Evolutionary conservation across 2,888 invertebrate species (phyloP).

Genomic region (Euphydryas editha): DNA sequence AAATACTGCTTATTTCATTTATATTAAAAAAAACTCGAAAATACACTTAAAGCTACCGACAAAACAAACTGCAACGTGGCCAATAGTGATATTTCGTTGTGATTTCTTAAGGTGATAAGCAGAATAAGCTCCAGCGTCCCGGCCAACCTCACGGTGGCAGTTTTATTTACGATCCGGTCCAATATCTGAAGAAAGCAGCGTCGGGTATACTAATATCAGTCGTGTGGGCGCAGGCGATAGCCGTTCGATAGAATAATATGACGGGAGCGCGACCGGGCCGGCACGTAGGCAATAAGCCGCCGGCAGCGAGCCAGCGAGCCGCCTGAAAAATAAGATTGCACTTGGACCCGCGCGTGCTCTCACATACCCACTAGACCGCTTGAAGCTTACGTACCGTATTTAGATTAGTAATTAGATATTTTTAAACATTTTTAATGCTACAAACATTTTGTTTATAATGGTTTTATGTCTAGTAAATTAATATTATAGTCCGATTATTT

Average conservation of each 20-base stretch:
- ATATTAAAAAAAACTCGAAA: not conserved
- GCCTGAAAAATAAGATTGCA: slow-evolving; percentile 80
- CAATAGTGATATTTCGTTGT: slow-evolving; percentile 18
- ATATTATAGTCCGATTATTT: too few species aligned
- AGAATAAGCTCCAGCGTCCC: slow-evolving; percentile 46
- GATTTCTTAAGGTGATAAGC: slow-evolving; percentile 59
- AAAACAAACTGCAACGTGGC: slow-evolving; percentile 4
- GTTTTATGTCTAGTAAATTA: not conserved
- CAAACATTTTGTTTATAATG: not conserved
- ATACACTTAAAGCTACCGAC: not conserved
- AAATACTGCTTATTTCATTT: too few species aligned
- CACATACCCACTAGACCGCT: slow-evolving; percentile 47
- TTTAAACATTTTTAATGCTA: not conserved
- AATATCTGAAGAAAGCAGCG: slow-evolving; percentile 78
- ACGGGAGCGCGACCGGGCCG: slow-evolving; percentile 71
- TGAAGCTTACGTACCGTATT: slow-evolving; percentile 8
- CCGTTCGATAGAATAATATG: slow-evolving; percentile 82
- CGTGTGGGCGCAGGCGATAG: slow-evolving; percentile 77
- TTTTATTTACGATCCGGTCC: slow-evolving; percentile 76
- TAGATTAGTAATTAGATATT: not conserved
- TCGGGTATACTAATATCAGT: slow-evolving; percentile 77
- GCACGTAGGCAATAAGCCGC: slow-evolving; percentile 83
- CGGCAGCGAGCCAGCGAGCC: slow-evolving; percentile 72
- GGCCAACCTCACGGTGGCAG: slow-evolving; percentile 51
- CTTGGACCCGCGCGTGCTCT: slow-evolving; percentile 65